Conservation (phyloP, 53 echinoderm and acorn worm species). For the Henricia sp. region DNA sequence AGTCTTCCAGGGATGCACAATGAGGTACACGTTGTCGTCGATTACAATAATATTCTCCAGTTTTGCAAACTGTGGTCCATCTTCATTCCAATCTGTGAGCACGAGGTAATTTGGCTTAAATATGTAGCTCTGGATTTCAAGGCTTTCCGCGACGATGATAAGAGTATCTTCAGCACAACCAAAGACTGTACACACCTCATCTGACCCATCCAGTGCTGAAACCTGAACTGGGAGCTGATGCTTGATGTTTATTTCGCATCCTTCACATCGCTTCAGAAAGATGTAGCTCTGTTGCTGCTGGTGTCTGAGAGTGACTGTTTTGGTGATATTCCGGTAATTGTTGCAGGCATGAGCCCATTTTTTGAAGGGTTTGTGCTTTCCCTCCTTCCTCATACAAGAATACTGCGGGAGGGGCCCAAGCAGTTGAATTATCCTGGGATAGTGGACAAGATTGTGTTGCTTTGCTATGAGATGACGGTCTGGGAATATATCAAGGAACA, state of each 20-base stretch:
- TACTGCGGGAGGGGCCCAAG: slow-evolving; percentile 48
- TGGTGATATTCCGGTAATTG: slow-evolving; percentile 53
- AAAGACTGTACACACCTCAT: slow-evolving; percentile 2
- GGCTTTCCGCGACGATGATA: slow-evolving; percentile 1
- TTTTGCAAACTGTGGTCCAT: neutral
- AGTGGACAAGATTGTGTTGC: slow-evolving; percentile 62
- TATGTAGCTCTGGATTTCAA: slow-evolving; percentile 30
- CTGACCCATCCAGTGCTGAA: slow-evolving; percentile 2
- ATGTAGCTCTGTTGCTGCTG: slow-evolving; percentile 42
- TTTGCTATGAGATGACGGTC: slow-evolving; percentile 55
- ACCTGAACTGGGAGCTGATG: slow-evolving; percentile 18
- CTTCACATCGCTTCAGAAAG: slow-evolving; percentile 16
- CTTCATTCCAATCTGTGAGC: slow-evolving; percentile 42
- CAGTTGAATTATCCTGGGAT: slow-evolving; percentile 13
- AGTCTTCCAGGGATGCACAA: slow-evolving; percentile 33
- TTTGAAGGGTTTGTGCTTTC: slow-evolving; percentile 56
- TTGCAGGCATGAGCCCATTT: slow-evolving; percentile 30
- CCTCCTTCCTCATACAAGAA: slow-evolving; percentile 45
- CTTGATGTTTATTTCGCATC: slow-evolving; percentile 3
- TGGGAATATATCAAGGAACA: slow-evolving; percentile 58
- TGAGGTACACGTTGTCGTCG: neutral
- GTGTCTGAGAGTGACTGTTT: slow-evolving; percentile 53
- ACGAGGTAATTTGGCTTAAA: slow-evolving; percentile 37
- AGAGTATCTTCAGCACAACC: slow-evolving; percentile 17
- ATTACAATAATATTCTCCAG: neutral